These are phyloP conservation scores for Amiota communis DNA, from an alignment of 2,888 invertebrate genomes.

Conservation along the genomic window DNA sequence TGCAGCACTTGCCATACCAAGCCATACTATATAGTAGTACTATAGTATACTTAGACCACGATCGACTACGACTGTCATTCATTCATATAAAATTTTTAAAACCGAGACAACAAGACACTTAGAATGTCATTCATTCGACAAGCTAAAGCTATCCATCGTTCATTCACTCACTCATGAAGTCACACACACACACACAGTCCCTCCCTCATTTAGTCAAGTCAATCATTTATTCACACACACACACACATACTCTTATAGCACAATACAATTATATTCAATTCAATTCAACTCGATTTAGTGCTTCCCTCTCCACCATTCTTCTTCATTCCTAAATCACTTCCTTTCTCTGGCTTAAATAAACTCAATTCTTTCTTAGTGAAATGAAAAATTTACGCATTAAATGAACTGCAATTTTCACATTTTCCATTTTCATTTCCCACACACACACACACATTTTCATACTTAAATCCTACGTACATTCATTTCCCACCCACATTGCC, in stretches of 20 bases:
- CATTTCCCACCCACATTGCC: no score
- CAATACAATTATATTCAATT: no score
- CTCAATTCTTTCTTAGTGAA: not conserved
- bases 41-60: no score
- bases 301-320: not conserved
- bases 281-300: not conserved
- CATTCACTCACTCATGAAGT: conserved; percentile 5
- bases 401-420: conserved; percentile 31
- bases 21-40: no score
- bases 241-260: conserved; percentile 7
- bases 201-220: conserved; percentile 1
- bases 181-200: not conserved
- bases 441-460: not conserved
- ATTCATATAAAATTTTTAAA: not conserved
- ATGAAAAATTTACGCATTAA: conserved; percentile 7
- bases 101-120: conserved; percentile 11
- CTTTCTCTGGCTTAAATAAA: not conserved
- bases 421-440: not conserved
- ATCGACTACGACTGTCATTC: not conserved
- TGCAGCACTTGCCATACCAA: no score
- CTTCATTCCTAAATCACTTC: not conserved
- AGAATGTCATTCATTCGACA: conserved; percentile 23
- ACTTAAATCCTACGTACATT: not conserved
- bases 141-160: conserved; percentile 11
- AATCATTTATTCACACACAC: not conserved